Base-by-base conservation (phyloP, 2,888 invertebrate genomes). In the Trissonchulus sp. region DNA sequence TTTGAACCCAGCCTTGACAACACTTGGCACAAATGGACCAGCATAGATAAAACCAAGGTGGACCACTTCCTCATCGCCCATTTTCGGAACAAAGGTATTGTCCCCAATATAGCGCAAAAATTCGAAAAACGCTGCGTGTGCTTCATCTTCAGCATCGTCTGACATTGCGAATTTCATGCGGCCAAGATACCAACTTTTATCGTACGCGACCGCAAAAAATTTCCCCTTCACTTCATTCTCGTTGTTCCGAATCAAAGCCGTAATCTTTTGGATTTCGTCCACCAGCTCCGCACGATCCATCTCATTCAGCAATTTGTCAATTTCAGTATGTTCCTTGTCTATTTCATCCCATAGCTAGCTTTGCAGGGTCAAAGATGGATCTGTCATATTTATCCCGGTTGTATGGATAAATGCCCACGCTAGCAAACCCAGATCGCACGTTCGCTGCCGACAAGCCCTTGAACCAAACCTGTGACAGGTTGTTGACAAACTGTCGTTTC, bases 161-260 rank as follows among this genome's bases (percentile, higher is more conserved):
- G n/a, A n/a, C n/a, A n/a, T n/a, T n/a, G 60, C 60, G 18, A 18
- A n/a, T 60, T 60, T 60, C 18, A 60, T 60, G 60, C 60, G 18
- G 60, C 60, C 60, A n/a, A 8, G 65, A 34, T 65, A 28, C 65
- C 65, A 65, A 18, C 8, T 65, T 65, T 65, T 65, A 8, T 65
- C 65, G n/a, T 65, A 65, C 15, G 31, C 65, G n/a, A 65, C 65
- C 8, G 65, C 65, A 65, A 65, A 65, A 65, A 8, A 65, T 34
- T 65, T 18, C 8, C 65, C 65, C 31, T 48, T 48, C 8, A 8
- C 48, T 48, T 48, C 48, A 48, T 8, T 15, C 23, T 48, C 48
- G 23, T 48, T 8, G 23, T 48, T 48, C 8, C 23, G 8, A 23
- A 48, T 48, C 8, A 48, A 48, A 48, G 8, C 48, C 8, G 48